Base-by-base conservation (phyloP, 2,888 invertebrate species). In the Drosophila villosipedis region DNA sequence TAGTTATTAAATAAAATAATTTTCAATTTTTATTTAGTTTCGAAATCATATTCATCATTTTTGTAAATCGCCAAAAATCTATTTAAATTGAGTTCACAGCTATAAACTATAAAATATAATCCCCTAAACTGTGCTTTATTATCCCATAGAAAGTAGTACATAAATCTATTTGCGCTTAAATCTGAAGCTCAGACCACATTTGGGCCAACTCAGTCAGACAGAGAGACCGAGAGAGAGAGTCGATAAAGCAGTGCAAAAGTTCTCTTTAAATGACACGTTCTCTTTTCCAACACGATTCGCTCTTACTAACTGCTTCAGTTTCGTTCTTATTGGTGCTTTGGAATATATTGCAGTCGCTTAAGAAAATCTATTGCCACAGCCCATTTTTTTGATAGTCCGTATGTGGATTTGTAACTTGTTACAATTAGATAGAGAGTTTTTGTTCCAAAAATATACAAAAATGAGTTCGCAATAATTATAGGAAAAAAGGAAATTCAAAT, bases 321-420 rank as follows among this genome's bases (percentile, higher is more conserved):
- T 39, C 43, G 5, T 64, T 79, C 68, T 83, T 70, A 83, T 81
- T 82, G 81, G 80, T 79, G 83, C 73, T 77, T 82, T 50, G 41
- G 28, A 14, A 33, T 14, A 3, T 49, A 61, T 64, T 43, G 49
- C 35, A 50, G 14, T 60, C 47, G 49, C 61, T 41, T 30, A 66
- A 69, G 55, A 52, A 66, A 73, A 47, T 41, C 57, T 54, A 80
- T 66, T 69, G 72, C n/a, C 64, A 72, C 83, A 70, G 61, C 81
- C 80, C 83, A 74, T 72, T 74, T 78, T 47, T 75, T 63, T 35
- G 50, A 41, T 37, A 52, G 22, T 33, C 35, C 35, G n/a, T 37
- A 50, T 28, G 30, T 31, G 25, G 37, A 58, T 63, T 54, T 47
- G 2, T 2, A 4, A 16, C n/a, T 39, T 37, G 28, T 28, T 37